Evolutionary conservation across 2,888 invertebrate species (phyloP).

Genomic region (Melieria picta): DNA sequence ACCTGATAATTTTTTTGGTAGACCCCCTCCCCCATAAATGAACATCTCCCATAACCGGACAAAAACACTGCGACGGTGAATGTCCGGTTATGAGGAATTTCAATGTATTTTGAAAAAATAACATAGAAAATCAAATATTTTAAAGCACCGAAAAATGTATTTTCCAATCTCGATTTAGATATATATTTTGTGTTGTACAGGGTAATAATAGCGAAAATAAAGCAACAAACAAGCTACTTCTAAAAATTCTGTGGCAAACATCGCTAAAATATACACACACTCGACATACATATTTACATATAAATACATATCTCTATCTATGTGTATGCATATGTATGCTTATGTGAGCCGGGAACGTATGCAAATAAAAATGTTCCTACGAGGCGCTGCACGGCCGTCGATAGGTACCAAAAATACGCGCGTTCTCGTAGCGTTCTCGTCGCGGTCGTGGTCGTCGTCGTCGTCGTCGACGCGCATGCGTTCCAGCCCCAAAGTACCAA

Average conservation of each 20-base stretch:
- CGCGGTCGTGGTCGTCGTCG: no score
- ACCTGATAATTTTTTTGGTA: no score
- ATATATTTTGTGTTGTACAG: background rate
- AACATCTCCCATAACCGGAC: no score
- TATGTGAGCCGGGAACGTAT: background rate
- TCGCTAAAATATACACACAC: background rate
- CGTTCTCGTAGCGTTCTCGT: background rate
- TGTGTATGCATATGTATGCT: background rate
- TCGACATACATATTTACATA: background rate
- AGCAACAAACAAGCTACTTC: no score
- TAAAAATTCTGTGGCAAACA: background rate
- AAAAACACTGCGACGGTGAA: no score
- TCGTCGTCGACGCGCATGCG: no score
- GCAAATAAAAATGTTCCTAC: background rate
- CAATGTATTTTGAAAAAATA: no score
- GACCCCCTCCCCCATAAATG: no score
- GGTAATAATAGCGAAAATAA: background rate
- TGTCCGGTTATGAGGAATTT: no score
- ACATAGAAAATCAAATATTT: no score
- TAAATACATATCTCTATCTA: conserved; percentile 10
- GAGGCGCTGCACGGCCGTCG: background rate
- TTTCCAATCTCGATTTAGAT: background rate
- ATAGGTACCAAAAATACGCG: background rate
- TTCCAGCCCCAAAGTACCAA: no score
- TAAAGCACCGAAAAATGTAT: conserved; percentile 2